A percentile compares a stretch with the other conserved stretches of the same genome.
Evolutionary conservation across 2,797 vertebrate genomes (phyloP).

Genomic region (Phataginus tetradactyla): DNA sequence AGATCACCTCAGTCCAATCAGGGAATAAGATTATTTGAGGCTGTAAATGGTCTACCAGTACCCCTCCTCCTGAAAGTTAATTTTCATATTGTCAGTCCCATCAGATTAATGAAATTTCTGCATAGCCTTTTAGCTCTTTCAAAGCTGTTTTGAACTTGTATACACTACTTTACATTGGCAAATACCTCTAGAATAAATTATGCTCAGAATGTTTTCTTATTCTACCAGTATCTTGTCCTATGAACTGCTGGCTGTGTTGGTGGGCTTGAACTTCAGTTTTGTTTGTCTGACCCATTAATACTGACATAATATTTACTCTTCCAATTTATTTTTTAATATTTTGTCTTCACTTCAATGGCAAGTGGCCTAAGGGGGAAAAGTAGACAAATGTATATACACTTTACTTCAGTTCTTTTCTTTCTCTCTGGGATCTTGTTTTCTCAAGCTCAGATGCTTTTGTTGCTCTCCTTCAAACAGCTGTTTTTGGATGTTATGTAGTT

Average conservation of each 20-base stretch:
- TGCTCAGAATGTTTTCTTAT: slow-evolving; percentile 28
- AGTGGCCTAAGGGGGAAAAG: not conserved
- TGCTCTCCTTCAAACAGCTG: not conserved
- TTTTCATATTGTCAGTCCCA: not conserved
- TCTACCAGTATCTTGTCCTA: not conserved
- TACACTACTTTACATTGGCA: not conserved
- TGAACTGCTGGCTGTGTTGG: not conserved
- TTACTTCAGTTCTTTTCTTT: not conserved
- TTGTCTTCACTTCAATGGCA: not conserved
- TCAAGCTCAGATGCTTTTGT: not conserved
- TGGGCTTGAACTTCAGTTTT: not conserved
- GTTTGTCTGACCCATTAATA: not conserved
- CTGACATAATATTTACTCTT: not conserved
- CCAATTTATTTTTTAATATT: not conserved
- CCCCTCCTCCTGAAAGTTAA: not conserved
- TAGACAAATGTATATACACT: not conserved
- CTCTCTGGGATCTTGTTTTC: not conserved
- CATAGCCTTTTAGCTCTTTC: not conserved
- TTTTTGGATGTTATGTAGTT: not conserved
- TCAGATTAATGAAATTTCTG: not conserved
- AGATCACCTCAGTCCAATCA: not conserved
- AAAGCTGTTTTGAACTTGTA: slow-evolving; percentile 31
- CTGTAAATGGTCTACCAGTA: not conserved
- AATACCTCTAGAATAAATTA: not conserved
- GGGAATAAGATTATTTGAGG: not conserved